These are phyloP conservation scores for Anthonomus grandis DNA, from an alignment of 1,140 invertebrate species.

Conservation along the genomic window DNA sequence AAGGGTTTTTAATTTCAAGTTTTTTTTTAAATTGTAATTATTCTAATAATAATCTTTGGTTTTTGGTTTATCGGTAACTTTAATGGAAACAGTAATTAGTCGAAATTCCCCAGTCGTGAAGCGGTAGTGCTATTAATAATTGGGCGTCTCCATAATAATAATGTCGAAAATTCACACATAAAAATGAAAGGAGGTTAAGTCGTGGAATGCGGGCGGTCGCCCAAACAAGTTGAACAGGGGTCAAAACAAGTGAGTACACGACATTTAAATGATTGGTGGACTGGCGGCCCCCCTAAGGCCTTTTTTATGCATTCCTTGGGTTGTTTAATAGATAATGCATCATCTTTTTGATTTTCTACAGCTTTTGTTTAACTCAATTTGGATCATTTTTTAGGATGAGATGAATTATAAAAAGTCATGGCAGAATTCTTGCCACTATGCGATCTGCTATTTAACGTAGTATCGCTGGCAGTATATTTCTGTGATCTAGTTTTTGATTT, in stretches of 20 bases:
- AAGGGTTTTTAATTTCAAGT: too few species aligned
- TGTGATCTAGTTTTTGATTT: constrained; percentile 88
- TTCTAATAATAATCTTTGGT: too few species aligned
- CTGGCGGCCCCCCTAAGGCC: constrained; percentile 1
- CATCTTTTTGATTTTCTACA: not conserved
- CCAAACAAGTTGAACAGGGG: constrained; percentile 40
- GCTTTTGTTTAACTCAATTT: not conserved
- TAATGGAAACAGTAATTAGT: too few species aligned
- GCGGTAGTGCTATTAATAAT: too few species aligned
- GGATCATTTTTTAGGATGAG: constrained; percentile 34
- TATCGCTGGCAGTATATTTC: constrained; percentile 86
- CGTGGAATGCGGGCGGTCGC: constrained; percentile 43
- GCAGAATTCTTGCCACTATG: constrained; percentile 81
- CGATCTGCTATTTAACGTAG: constrained; percentile 87
- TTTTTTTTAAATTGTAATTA: too few species aligned
- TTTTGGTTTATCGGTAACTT: too few species aligned
- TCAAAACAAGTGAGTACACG: constrained; percentile 36
- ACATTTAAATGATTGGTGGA: constrained; percentile 7
- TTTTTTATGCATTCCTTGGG: not conserved
- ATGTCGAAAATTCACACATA: constrained; percentile 28
- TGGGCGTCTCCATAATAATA: too few species aligned
- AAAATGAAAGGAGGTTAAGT: constrained; percentile 46
- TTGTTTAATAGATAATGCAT: not conserved
- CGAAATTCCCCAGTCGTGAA: too few species aligned
- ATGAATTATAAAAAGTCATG: constrained; percentile 48